A percentile compares a stretch with the other conserved stretches of the same genome.
phyloP scores from a whole-genome alignment of 2,113 vertebrate genomes.

The Chascanopsetta lugubris region DNA sequence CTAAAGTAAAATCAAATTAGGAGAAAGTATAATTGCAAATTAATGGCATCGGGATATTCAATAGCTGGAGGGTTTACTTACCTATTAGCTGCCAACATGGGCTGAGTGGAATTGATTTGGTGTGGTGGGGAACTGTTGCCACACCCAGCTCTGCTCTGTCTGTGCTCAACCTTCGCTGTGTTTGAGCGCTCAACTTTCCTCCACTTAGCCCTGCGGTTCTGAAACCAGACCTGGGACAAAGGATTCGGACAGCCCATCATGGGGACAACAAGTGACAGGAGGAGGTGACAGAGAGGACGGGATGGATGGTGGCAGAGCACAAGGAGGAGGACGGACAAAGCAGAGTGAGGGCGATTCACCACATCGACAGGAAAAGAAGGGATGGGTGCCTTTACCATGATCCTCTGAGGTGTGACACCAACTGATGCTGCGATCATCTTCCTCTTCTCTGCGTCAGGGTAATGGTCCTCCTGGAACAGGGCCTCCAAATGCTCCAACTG shows the following conservation, averaged over 20 bases:
- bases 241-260: background rate
- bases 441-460: conserved; percentile 91
- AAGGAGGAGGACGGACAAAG: background rate
- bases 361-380: background rate
- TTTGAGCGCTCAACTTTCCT: conserved; percentile 82
- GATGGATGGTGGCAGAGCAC: background rate
- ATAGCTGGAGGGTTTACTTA: conserved; percentile 26
- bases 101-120: conserved; percentile 37
- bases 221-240: conserved; percentile 92
- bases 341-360: background rate
- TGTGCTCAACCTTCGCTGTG: conserved; percentile 68
- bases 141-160: conserved; percentile 28
- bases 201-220: conserved; percentile 96
- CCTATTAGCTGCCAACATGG: conserved; percentile 48
- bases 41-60: background rate
- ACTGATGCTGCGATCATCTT: conserved; percentile 86
- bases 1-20: background rate
- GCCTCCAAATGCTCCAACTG: conserved; percentile 90
- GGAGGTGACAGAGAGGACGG: background rate
- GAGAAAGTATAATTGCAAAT: background rate
- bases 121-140: conserved; percentile 37
- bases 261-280: background rate
- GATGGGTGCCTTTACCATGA: conserved; percentile 84
- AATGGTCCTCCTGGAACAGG: conserved; percentile 92
- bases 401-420: conserved; percentile 91